Evolutionary conservation across 2,888 invertebrate species (phyloP).

Genomic region (Platycnemis pennipes): DNA sequence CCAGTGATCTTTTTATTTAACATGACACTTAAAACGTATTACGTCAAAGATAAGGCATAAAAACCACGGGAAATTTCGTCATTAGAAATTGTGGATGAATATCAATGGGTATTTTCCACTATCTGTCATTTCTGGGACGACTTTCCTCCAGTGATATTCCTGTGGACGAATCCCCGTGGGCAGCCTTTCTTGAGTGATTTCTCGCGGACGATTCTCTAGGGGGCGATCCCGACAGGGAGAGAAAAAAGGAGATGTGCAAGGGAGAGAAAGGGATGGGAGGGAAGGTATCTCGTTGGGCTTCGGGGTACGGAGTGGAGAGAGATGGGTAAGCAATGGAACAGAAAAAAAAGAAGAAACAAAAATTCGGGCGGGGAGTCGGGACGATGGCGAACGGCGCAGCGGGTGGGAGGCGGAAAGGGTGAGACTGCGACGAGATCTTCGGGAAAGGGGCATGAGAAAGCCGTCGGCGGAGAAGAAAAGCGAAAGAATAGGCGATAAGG

Average conservation of each 20-base stretch:
- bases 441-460: background rate
- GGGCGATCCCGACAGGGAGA: background rate
- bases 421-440: background rate
- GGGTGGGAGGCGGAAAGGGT: background rate
- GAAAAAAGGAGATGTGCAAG: conserved; percentile 7
- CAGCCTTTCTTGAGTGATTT: background rate
- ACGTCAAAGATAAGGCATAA: no score
- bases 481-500: no score
- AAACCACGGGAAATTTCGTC: no score
- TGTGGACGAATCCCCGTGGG: background rate
- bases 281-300: background rate
- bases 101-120: no score
- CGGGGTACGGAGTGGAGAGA: background rate
- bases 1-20: no score
- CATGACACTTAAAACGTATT: no score
- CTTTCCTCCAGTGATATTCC: background rate
- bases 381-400: no score
- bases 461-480: background rate
- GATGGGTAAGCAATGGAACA: background rate
- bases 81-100: no score
- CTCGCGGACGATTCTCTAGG: background rate
- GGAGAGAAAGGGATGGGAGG: background rate
- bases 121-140: no score
- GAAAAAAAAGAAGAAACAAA: background rate
- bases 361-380: background rate